Conservation (phyloP, 2,888 invertebrate species). For the Drosophila prostipennis region DNA sequence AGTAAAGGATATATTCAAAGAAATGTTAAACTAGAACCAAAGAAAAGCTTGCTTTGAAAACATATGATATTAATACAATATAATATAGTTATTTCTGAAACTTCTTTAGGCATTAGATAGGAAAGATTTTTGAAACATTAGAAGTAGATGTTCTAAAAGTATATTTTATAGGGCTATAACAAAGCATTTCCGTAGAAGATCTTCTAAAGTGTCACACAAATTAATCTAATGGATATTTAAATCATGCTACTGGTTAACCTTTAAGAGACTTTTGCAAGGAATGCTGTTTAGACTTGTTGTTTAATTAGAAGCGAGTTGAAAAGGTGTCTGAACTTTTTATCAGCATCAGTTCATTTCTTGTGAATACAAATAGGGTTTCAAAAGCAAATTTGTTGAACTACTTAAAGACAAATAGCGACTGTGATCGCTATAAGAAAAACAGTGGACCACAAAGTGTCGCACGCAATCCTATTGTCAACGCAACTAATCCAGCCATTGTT, state of each 20-base stretch:
- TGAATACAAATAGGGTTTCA: neutral
- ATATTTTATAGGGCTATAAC: neutral
- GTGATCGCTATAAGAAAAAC: too few species aligned
- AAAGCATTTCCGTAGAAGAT: neutral
- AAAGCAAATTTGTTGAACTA: slow-evolving; percentile 13
- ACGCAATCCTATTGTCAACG: slow-evolving; percentile 14
- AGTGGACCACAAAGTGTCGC: slow-evolving; percentile 21
- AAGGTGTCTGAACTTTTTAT: neutral
- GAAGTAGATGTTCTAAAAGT: neutral
- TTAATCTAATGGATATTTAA: neutral
- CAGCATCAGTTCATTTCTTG: neutral
- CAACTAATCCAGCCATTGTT: slow-evolving; percentile 8
- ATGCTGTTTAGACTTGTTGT: neutral
- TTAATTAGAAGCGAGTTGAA: neutral
- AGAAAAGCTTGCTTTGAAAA: too few species aligned
- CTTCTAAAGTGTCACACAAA: neutral
- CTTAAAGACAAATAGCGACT: slow-evolving; percentile 9
- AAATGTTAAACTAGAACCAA: neutral
- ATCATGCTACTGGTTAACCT: slow-evolving; percentile 2
- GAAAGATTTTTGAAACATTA: too few species aligned
- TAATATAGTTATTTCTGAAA: too few species aligned
- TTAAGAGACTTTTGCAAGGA: neutral
- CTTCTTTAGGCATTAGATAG: too few species aligned
- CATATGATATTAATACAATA: too few species aligned
- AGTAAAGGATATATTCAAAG: too few species aligned